Evolutionary conservation across 1,140 invertebrate genomes (phyloP), one percentile per base, ranked within the genome.

Genomic region (Oryctes rhinoceros): DNA sequence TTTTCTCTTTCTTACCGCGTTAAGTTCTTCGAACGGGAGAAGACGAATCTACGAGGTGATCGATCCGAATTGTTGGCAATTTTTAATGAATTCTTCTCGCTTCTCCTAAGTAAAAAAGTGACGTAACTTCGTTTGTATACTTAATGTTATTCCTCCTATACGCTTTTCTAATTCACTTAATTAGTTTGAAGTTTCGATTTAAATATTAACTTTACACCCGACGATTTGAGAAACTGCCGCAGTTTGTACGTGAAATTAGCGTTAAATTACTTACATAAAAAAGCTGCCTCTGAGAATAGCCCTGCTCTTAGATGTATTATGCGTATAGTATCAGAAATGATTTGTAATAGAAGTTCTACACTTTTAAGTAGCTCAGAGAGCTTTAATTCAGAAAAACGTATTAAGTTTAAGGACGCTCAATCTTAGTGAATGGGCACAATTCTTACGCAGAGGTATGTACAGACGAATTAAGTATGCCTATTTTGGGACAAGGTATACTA

Each of bases 31-130:
- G 65, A 30, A 37, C 65, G 65, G 9, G 65, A 71, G 37, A 59
- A 59, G 53, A 59, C 53, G 53, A n/a, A 59, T 59, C 53, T 59
- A 15, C 53, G 15, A 59, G 53, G 53, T 59, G 65, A 71, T 71
- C 65, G 65, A 71, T 37, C 35, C 65, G 65, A 37, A 71, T 71
- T 71, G 65, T 71, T 71, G 24, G 65, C 24, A 71, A 71, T 35
- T 71, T 71, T 71, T 71, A 37, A 71, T 71, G 65, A 71, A 35
- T 71, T 71, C 24, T 15, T 20, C 10, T 71, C 24, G 35, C 24
- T 71, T 15, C 11, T 35, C 24, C 35, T 13, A 35, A 9, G 35
- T 24, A 24, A 71, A 37, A 71, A 24, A 71, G 20, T 24, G 24
- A 15, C 24, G 24, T 10, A 71, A 71, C 13, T 71, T 24, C 65